Evolutionary conservation across 2,113 vertebrate genomes (phyloP).

Genomic region (Mobula birostris): DNA sequence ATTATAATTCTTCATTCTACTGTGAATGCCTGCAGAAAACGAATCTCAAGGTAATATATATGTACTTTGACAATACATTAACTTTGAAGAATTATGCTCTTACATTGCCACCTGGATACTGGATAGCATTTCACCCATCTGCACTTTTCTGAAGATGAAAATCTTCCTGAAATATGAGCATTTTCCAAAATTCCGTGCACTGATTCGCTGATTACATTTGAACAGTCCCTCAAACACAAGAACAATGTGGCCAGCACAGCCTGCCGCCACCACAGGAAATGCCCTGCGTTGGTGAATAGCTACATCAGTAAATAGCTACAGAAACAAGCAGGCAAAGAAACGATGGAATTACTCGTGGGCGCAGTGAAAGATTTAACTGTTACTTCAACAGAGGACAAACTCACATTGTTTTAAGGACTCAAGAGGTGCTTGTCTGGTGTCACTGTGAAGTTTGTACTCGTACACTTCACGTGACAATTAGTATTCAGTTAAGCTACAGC

Average conservation of each 20-base stretch:
- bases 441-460: neutral
- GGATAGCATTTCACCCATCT: neutral
- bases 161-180: neutral
- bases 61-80: no score
- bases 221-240: neutral
- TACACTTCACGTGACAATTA: neutral
- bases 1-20: no score
- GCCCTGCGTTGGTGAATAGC: neutral
- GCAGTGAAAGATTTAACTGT: neutral
- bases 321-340: neutral
- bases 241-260: conserved; percentile 11
- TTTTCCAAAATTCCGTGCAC: neutral
- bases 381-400: neutral
- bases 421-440: neutral
- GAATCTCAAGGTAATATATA: no score
- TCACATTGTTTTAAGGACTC: neutral
- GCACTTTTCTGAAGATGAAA: neutral
- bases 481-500: neutral
- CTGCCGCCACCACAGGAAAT: neutral
- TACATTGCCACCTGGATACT: neutral
- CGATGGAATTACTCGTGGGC: neutral
- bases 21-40: no score
- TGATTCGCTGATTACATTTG: no score
- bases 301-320: conserved; percentile 14
- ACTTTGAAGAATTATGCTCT: neutral